These are phyloP conservation scores for Liasis olivaceus DNA, from an alignment of 2,797 vertebrate genomes.

Conservation along the genomic window DNA sequence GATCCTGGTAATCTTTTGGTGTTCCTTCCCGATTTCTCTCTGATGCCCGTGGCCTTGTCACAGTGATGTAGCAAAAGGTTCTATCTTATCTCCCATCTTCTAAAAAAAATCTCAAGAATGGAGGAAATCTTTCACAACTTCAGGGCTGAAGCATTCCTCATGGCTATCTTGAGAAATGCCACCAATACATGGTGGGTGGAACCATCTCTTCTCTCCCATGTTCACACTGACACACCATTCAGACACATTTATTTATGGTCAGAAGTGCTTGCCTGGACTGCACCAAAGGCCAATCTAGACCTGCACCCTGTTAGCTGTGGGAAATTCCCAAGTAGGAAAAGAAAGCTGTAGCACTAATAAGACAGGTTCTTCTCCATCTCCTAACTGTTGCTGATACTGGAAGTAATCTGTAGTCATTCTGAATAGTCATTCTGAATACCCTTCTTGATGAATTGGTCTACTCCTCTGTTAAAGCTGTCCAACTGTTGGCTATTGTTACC, in stretches of 20 bases:
- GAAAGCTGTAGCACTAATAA: too few species aligned
- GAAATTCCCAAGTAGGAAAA: too few species aligned
- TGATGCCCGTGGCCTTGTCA: neutral
- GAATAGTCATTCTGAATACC: too few species aligned
- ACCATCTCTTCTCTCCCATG: neutral
- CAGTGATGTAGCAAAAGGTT: neutral
- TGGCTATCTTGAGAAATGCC: neutral
- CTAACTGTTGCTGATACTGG: too few species aligned
- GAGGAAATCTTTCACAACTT: neutral
- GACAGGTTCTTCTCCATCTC: too few species aligned
- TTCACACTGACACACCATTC: neutral
- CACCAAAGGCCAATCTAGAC: too few species aligned
- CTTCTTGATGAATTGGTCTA: too few species aligned
- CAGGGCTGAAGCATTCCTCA: neutral
- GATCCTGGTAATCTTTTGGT: neutral
- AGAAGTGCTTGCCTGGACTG: too few species aligned
- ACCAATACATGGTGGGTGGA: neutral
- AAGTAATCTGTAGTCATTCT: too few species aligned
- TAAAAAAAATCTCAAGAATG: neutral
- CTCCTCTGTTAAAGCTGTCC: too few species aligned
- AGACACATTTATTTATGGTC: neutral
- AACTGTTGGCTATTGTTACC: too few species aligned
- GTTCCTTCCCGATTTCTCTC: neutral
- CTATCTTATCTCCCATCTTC: neutral
- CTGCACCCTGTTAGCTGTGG: too few species aligned